These are phyloP conservation scores for Euplexia lucipara DNA, from an alignment of 2,888 invertebrate genomes.

Conservation along the genomic window DNA sequence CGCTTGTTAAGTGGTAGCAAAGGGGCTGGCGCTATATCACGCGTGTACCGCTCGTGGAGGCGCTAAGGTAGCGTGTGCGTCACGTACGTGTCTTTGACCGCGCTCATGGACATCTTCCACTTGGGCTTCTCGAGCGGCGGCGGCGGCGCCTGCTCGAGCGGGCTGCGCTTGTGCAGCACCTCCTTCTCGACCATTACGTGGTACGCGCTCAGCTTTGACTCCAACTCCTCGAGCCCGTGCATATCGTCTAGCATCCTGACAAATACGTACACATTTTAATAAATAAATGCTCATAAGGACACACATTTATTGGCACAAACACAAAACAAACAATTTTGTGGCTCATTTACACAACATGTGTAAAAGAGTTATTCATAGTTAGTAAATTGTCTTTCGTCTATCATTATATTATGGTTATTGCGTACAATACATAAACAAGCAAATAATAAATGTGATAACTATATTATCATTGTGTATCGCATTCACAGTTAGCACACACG, in stretches of 20 bases:
- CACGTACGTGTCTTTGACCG: conserved; percentile 89
- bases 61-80: conserved; percentile 36
- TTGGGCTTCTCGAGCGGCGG: conserved; percentile 90
- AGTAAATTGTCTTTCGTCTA: conserved; percentile 36
- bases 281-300: conserved; percentile 44
- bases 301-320: conserved; percentile 33
- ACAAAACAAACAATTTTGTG: conserved; percentile 29
- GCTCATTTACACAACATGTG: conserved; percentile 23
- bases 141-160: conserved; percentile 87
- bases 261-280: conserved; percentile 63
- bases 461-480: conserved; percentile 28
- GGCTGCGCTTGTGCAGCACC: conserved; percentile 86
- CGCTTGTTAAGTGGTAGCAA: conserved; percentile 1
- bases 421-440: conserved; percentile 46
- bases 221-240: conserved; percentile 94
- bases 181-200: conserved; percentile 94
- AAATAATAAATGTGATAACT: conserved; percentile 26
- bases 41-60: conserved; percentile 27
- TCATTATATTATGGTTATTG: conserved; percentile 41
- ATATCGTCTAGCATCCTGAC: conserved; percentile 92
- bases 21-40: conserved; percentile 33
- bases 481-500: conserved; percentile 17
- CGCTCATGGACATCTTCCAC: conserved; percentile 94
- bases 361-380: conserved; percentile 24
- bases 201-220: conserved; percentile 94